Conservation (phyloP, 1,140 invertebrate species). For the Akabosia matsudoensis region DNA sequence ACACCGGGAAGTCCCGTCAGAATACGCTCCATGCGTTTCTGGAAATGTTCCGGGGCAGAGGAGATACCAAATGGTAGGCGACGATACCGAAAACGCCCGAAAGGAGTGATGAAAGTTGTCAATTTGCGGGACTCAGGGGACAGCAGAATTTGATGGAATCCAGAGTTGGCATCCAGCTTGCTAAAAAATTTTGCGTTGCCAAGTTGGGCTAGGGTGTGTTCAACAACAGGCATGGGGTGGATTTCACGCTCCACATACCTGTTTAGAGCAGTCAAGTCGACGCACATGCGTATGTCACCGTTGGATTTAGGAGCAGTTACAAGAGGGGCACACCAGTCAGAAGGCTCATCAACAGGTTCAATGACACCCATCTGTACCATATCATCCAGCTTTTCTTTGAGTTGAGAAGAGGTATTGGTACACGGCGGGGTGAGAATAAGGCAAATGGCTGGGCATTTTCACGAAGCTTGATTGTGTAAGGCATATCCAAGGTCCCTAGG, state of each 20-base stretch:
- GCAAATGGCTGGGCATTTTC: slow-evolving; percentile 26
- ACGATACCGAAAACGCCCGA: slow-evolving; percentile 49
- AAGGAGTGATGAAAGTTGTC: slow-evolving; percentile 49
- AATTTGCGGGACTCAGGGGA: slow-evolving; percentile 47
- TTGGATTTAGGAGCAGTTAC: slow-evolving; percentile 52
- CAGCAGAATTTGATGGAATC: slow-evolving; percentile 52
- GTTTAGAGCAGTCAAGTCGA: slow-evolving; percentile 34
- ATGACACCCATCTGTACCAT: slow-evolving; percentile 47
- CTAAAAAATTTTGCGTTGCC: slow-evolving; percentile 46
- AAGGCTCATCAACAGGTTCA: slow-evolving; percentile 48
- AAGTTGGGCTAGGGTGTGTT: slow-evolving; percentile 28
- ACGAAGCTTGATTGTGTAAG: slow-evolving; percentile 28
- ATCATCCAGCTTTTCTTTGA: slow-evolving; percentile 41
- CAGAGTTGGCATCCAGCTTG: slow-evolving; percentile 50
- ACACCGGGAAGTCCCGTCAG: slow-evolving; percentile 42
- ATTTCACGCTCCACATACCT: slow-evolving; percentile 26
- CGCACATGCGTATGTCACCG: slow-evolving; percentile 32
- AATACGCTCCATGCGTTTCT: slow-evolving; percentile 40
- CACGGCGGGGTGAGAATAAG: slow-evolving; percentile 23
- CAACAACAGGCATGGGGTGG: slow-evolving; percentile 29
- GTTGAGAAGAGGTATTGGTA: slow-evolving; percentile 31
- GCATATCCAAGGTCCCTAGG: background rate
- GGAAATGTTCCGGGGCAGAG: slow-evolving; percentile 47
- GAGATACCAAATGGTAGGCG: slow-evolving; percentile 49
- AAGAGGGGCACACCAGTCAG: slow-evolving; percentile 47